A percentile compares a stretch with the other conserved stretches of the same genome.
phyloP scores from a whole-genome alignment of 2,113 vertebrate genomes.

The Sinocyclocheilus anophthalmus region DNA sequence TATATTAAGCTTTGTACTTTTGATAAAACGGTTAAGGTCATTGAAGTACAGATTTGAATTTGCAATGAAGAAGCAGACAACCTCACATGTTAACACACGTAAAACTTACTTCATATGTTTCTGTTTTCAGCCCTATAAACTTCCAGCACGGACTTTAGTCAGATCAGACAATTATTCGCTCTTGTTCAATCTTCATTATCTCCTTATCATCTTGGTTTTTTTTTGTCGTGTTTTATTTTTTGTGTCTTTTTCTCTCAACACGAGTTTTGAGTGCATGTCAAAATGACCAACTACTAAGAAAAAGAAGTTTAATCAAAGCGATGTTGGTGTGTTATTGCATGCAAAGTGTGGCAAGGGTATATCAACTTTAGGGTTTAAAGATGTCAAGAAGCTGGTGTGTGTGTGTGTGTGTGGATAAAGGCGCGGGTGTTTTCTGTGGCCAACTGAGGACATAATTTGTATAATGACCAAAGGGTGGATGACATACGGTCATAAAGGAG shows the following conservation, averaged over 20 bases:
- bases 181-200: slow-evolving; percentile 55
- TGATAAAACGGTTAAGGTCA: slow-evolving; percentile 38
- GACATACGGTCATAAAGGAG: no score
- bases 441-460: no score
- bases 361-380: background rate
- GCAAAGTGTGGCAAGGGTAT: background rate
- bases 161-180: slow-evolving; percentile 54
- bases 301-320: slow-evolving; percentile 58
- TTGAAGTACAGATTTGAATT: slow-evolving; percentile 30
- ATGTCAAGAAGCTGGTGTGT: background rate
- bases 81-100: no score
- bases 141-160: slow-evolving; percentile 26
- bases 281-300: slow-evolving; percentile 67
- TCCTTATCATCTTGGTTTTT: background rate
- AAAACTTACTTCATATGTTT: slow-evolving; percentile 9
- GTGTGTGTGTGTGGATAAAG: slow-evolving; percentile 21
- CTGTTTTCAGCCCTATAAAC: background rate
- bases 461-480: no score
- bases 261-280: slow-evolving; percentile 61
- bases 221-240: no score
- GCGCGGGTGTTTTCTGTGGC: background rate
- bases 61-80: no score
- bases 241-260: slow-evolving; percentile 19
- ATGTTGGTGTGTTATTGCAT: slow-evolving; percentile 19
- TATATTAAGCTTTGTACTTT: slow-evolving; percentile 32